Evolutionary conservation across 2,888 invertebrate species (phyloP).

Genomic region (Microchrysa polita): DNA sequence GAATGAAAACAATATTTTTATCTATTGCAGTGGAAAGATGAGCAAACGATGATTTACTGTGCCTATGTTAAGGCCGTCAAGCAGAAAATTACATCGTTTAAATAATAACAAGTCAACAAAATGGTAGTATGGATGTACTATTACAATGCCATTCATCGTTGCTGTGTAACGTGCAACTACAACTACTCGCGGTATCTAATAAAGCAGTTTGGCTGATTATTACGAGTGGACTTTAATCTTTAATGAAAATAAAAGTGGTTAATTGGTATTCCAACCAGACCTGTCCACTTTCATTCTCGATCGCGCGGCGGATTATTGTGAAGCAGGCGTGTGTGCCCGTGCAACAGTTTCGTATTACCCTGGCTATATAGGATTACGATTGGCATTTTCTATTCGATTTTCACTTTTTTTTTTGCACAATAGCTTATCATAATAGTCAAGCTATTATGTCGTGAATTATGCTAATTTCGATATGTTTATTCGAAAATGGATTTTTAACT

Average conservation of each 20-base stretch:
- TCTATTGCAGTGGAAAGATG: background rate
- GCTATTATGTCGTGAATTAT: slow-evolving; percentile 16
- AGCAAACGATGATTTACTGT: background rate
- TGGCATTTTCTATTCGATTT: slow-evolving; percentile 25
- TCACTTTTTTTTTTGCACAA: slow-evolving; percentile 25
- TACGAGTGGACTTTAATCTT: slow-evolving; percentile 12
- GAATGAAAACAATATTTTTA: slow-evolving; percentile 18
- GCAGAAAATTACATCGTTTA: slow-evolving; percentile 35
- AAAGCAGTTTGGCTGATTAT: no score
- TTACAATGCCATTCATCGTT: background rate
- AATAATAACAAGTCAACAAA: slow-evolving; percentile 24
- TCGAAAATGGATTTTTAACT: background rate
- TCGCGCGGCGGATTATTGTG: background rate
- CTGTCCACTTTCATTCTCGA: slow-evolving; percentile 41
- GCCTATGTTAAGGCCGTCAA: background rate
- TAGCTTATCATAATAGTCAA: background rate
- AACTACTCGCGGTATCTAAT: no score
- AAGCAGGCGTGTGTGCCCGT: background rate
- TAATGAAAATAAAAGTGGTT: slow-evolving; percentile 34
- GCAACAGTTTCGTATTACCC: slow-evolving; percentile 27
- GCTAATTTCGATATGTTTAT: slow-evolving; percentile 11
- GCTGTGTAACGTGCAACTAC: background rate
- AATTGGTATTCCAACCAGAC: slow-evolving; percentile 32
- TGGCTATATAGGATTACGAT: slow-evolving; percentile 1
- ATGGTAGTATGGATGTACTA: no score